Conservation (phyloP, 2,888 invertebrate genomes). For the Plebejus argus region DNA sequence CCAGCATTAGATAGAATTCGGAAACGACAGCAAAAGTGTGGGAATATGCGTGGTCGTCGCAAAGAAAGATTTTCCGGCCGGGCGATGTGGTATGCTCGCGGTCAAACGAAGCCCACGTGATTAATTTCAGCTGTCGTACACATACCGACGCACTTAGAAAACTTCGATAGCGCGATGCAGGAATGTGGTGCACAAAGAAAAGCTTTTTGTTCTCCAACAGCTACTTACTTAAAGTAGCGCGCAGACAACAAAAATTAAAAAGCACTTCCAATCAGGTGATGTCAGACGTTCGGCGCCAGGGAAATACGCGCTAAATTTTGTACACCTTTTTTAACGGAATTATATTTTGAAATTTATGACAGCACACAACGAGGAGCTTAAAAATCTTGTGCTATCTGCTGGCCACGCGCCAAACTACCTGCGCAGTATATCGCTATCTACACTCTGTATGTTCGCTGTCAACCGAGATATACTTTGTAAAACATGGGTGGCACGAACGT, state of each 20-base stretch:
- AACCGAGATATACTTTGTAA: neutral
- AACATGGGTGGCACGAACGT: neutral
- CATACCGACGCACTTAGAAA: neutral
- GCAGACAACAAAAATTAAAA: slow-evolving; percentile 32
- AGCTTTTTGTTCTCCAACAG: neutral
- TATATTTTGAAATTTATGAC: slow-evolving; percentile 71
- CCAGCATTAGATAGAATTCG: no score
- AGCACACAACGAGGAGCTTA: slow-evolving; percentile 65
- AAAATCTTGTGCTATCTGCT: slow-evolving; percentile 75
- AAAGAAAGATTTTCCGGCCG: no score
- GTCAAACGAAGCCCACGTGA: no score
- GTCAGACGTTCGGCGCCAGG: slow-evolving; percentile 38
- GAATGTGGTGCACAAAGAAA: neutral
- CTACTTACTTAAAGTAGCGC: neutral
- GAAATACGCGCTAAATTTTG: slow-evolving; percentile 47
- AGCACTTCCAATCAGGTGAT: slow-evolving; percentile 37
- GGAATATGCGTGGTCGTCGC: no score
- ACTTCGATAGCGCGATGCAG: neutral
- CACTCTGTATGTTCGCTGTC: neutral
- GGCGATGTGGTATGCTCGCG: no score
- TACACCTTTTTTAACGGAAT: slow-evolving; percentile 64
- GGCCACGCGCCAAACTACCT: slow-evolving; percentile 76
- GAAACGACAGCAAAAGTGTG: no score
- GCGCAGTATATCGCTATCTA: slow-evolving; percentile 69
- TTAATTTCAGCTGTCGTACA: no score